These are phyloP conservation scores for Drosophila sturtevanti DNA, from an alignment of 1,140 invertebrate species.

Conservation along the genomic window DNA sequence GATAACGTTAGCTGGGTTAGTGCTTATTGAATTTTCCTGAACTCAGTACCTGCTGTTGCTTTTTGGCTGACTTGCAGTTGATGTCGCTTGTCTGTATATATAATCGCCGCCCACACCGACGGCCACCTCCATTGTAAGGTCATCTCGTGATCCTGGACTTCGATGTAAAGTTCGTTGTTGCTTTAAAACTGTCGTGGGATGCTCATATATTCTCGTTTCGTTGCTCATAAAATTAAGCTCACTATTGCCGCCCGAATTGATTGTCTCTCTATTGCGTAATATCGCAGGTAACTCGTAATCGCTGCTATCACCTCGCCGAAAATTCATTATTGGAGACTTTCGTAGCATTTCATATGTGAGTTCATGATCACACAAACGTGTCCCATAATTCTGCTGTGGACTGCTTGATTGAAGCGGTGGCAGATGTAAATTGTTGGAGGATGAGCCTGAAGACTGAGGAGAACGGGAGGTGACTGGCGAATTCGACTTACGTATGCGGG, in stretches of 20 bases:
- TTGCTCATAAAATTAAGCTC: constrained; percentile 81
- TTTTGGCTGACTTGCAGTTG: constrained; percentile 34
- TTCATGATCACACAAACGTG: constrained; percentile 78
- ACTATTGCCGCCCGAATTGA: constrained; percentile 77
- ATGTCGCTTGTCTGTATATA: constrained; percentile 50
- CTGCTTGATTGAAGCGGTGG: constrained; percentile 60
- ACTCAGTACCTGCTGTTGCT: constrained; percentile 76
- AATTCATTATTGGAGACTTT: constrained; percentile 75
- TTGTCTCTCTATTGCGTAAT: constrained; percentile 71
- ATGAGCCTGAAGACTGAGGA: constrained; percentile 74
- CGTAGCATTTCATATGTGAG: constrained; percentile 78
- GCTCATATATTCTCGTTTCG: constrained; percentile 74
- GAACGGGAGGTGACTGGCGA: constrained; percentile 58
- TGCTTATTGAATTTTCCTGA: background rate
- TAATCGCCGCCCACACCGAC: constrained; percentile 62
- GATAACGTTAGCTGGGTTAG: constrained; percentile 20
- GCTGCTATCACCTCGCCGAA: constrained; percentile 66
- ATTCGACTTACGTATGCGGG: constrained; percentile 48
- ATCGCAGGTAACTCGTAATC: constrained; percentile 59
- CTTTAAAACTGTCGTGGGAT: constrained; percentile 68
- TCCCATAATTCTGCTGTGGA: constrained; percentile 76
- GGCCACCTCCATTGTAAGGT: constrained; percentile 50
- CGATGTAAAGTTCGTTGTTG: constrained; percentile 51
- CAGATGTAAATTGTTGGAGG: constrained; percentile 64
- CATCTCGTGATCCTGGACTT: constrained; percentile 60